Base-by-base conservation (phyloP, 2,113 vertebrate genomes). In the Bufo bufo region DNA sequence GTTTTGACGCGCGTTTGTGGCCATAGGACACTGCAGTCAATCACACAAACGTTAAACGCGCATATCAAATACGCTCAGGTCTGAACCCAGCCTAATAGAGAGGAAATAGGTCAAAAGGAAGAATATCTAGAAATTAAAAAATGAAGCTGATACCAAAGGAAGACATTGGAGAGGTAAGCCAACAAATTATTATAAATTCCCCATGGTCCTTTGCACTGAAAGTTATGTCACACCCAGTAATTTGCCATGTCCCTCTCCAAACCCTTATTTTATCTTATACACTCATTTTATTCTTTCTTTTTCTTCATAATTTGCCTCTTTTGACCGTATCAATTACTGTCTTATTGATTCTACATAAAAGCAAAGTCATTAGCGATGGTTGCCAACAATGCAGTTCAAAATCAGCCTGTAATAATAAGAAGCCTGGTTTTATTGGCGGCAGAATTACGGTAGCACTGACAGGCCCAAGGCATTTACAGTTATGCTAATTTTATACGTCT, bases 401-500 rank as follows among this genome's bases (percentile, higher is more conserved):
- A 75, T 43, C 72, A 69, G 71, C 59, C 74, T 79, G 33, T 33
- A 33, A 84, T 84, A 83, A 69, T 84, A 78, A 77, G 43, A 43
- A 80, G 52, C 5, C n/a, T 20, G 43, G 43, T 50, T 83, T 89
- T 84, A 84, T 84, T 59, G 59, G 52, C 81, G 78, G 52, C 59
- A 52, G 52, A 78, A 77, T 84, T 77, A 49, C 12, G 33, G 72
- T 45, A 52, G 45, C 61, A 69, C 63, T 66, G 77, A 33, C 72
- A 69, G 59, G 43, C 52, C 65, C 61, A 23, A 59, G 52, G 52
- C 83, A 58, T 77, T 84, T 89, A 84, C 87, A 84, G 23, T 78
- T 77, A 89, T 89, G 87, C 71, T 78, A 78, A 89, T 89, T 78
- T 89, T 84, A 83, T 88, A 52, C 43, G 72, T 66, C 61, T 69